Base-by-base conservation (phyloP, 2,113 vertebrate genomes). In the Accipiter virgatus region DNA sequence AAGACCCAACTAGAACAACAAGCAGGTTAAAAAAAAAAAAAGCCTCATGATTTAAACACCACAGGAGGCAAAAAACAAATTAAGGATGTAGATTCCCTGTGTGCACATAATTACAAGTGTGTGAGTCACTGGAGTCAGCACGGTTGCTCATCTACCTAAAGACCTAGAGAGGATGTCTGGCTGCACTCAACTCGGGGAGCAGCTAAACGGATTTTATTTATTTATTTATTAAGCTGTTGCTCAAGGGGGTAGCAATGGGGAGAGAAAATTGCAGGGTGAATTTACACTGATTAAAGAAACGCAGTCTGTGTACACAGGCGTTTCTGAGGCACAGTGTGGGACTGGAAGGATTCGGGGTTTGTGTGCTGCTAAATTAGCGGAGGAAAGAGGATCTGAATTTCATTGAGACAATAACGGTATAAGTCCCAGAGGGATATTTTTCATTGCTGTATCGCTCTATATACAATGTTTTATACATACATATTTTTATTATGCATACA, bases 1-100 rank as follows among this genome's bases (percentile, higher is more conserved):
- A 97, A 94, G 86, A 95, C 43, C 43, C 89, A 9, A 81, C n/a
- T 50, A 95, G 96, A 95, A 87, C 96, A 95, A 94, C 93, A 96
- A 97, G 86, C 81, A 98, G 90, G 94, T 97, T 93, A 78, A 36
- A 62, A 65, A 59, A 65, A 86, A 93, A 75, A 78, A 86, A 90
- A 79, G 18, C 70, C 79, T 97, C 96, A 95, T 94, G 97, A 96
- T 96, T 98, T 97, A 92, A 95, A 92, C 96, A 96, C 98, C 92
- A 86, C 95, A 93, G 98, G 97, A 97, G 97, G 94, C 61, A 79
- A 95, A 97, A 98, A 97, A 95, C 97, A 98, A 98, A 98, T 67
- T 92, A 96, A 97, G 93, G 95, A 86, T 95, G 95, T 93, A 92
- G 96, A 96, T 94, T 95, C 90, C 97, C 95, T 73, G 78, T 74